Conservation (phyloP, 92 coral and sea anemone species). For the Montipora capitata region DNA sequence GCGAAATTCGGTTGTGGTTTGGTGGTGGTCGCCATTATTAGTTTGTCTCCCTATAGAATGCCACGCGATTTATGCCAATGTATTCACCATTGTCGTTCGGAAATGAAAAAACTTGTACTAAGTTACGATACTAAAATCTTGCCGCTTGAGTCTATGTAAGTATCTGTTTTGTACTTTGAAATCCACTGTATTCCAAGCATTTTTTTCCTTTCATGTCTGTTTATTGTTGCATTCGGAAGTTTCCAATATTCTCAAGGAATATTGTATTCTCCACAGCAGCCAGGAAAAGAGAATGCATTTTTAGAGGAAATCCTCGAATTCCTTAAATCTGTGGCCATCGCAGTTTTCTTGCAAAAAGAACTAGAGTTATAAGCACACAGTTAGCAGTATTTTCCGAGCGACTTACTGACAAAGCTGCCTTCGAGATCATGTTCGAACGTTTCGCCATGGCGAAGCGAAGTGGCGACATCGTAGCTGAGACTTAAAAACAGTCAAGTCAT, state of each 20-base stretch:
- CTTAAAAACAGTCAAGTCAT: neutral
- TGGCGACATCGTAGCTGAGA: conserved; percentile 5
- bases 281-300: neutral
- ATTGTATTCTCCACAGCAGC: conserved; percentile 42
- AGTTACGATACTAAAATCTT: neutral
- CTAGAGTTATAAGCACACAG: neutral
- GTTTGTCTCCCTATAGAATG: conserved; percentile 29
- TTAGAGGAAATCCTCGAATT: neutral
- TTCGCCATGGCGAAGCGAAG: conserved; percentile 12
- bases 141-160: neutral
- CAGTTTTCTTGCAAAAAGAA: neutral
- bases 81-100: conserved; percentile 12
- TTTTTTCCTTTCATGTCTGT: conserved; percentile 20
- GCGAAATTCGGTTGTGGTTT: conserved; percentile 47
- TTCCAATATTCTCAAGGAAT: conserved; percentile 31
- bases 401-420: too few relatives aligned
- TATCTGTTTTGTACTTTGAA: neutral
- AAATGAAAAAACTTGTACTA: conserved; percentile 14
- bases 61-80: conserved; percentile 58
- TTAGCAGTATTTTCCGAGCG: neutral
- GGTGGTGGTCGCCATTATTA: conserved; percentile 65
- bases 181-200: neutral
- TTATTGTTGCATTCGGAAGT: conserved; percentile 23
- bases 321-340: neutral
- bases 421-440: neutral